Percentiles rank a stretch among this genome's conserved stretches.
Evolutionary conservation across 1,140 invertebrate genomes (phyloP).

Genomic region (Paraescarpia echinospica): DNA sequence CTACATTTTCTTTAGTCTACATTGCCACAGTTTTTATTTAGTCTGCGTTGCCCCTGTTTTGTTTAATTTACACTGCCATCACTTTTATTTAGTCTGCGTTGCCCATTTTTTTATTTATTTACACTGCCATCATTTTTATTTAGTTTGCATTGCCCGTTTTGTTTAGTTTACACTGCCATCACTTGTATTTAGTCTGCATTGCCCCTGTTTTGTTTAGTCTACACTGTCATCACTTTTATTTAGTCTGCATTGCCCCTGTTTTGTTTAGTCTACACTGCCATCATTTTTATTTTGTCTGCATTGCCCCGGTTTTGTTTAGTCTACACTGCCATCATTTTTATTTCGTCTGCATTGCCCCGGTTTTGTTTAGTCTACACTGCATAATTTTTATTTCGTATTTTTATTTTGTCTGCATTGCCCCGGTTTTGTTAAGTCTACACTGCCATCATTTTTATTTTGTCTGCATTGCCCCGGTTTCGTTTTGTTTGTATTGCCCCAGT

Average conservation of each 20-base stretch:
- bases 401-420: neutral
- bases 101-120: too few species aligned
- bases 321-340: neutral
- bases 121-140: too few species aligned
- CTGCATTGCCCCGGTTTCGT: too few species aligned
- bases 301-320: neutral
- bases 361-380: neutral
- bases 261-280: neutral
- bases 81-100: neutral
- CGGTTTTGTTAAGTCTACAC: neutral
- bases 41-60: neutral
- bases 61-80: neutral
- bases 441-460: neutral
- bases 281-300: neutral
- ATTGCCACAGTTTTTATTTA: too few species aligned
- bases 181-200: neutral
- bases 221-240: neutral
- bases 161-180: neutral
- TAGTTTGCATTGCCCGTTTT: too few species aligned
- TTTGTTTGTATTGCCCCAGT: neutral
- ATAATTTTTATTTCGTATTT: neutral
- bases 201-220: neutral
- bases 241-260: neutral
- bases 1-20: too few species aligned
- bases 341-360: neutral